Evolutionary conservation across 1,140 invertebrate species (phyloP), one percentile per base, ranked within the genome.

Genomic region (Lordiphosa collinella): DNA sequence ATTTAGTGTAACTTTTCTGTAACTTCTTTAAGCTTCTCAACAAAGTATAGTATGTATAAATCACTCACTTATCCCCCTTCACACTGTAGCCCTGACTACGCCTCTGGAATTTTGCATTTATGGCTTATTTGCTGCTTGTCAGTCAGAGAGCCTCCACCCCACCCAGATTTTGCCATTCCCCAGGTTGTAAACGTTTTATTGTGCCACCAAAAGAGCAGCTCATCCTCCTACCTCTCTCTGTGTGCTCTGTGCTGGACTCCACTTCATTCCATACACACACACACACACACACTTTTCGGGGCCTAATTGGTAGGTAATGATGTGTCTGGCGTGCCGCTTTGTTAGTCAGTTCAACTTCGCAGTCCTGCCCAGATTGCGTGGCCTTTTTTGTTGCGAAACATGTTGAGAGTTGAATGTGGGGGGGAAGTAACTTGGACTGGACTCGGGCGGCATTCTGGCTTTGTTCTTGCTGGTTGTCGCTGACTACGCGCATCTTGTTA

Each of bases 261-360:
- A 29, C 25, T 8, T 7, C 25, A 29, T 29, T 43, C 18, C 40
- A 41, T 3, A 22, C 40, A 43, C 22, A 43, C 59, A 63, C 49
- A 69, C 50, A 35, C 50, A 37, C 61, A 50, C 67, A 64, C 63
- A 76, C 59, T 70, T 76, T 76, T 73, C 36, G 56, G 54, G 58
- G 62, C 82, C 82, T 86, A 86, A 86, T 86, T 86, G 82, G 82
- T 86, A 78, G 84, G 82, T 86, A 86, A 86, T 86, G 82, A 86
- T 86, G 82, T 86, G 82, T 86, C 82, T 82, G 75, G 44, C 71
- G 60, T 50, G 80, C 69, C 70, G 79, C 79, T 85, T 82, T 82
- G 75, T 76, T 76, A 78, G 67, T 53, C 60, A 76, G 56, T 79
- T 49, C 51, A 57, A 29, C 25, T 29, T 29, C 7, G 25, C 25